phyloP scores from a whole-genome alignment of 2,113 vertebrate species.

The Scatophagus argus region DNA sequence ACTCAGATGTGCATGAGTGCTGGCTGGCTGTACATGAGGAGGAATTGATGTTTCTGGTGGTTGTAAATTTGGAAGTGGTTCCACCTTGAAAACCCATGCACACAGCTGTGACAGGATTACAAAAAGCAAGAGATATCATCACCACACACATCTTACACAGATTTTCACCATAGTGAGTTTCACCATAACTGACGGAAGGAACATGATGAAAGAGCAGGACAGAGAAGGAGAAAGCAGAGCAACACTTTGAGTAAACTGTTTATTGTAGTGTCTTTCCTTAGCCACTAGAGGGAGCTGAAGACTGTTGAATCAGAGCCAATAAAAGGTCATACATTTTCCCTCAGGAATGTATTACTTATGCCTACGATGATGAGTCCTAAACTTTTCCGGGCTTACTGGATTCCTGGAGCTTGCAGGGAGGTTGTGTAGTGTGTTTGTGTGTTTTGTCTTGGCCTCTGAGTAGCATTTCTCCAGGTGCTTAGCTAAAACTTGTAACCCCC shows the following conservation, averaged over 20 bases:
- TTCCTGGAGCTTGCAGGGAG: not conserved
- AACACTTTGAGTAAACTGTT: not conserved
- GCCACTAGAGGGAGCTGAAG: slow-evolving; percentile 76
- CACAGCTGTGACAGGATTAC: not conserved
- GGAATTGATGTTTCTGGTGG: not conserved
- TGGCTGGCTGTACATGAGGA: not conserved
- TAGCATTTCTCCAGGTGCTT: slow-evolving; percentile 23
- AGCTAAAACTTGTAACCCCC: slow-evolving; percentile 19
- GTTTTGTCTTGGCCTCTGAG: not conserved
- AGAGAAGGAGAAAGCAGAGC: not conserved
- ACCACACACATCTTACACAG: not conserved
- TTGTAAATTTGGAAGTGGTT: not conserved
- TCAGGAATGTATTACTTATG: not conserved
- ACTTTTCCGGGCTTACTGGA: not conserved
- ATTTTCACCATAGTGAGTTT: slow-evolving; percentile 5
- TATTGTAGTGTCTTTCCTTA: not conserved
- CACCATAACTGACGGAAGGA: not conserved
- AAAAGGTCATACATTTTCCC: not conserved
- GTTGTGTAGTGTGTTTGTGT: not conserved
- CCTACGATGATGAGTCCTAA: not conserved
- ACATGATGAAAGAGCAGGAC: slow-evolving; percentile 32
- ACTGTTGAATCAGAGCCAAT: slow-evolving; percentile 30
- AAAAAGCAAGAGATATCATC: not conserved
- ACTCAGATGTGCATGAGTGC: not conserved
- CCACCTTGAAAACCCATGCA: not conserved